Evolutionary conservation across 2,113 vertebrate species (phyloP), one percentile per base, ranked within the genome.

Genomic region (Leptobrachium ailaonicum): DNA sequence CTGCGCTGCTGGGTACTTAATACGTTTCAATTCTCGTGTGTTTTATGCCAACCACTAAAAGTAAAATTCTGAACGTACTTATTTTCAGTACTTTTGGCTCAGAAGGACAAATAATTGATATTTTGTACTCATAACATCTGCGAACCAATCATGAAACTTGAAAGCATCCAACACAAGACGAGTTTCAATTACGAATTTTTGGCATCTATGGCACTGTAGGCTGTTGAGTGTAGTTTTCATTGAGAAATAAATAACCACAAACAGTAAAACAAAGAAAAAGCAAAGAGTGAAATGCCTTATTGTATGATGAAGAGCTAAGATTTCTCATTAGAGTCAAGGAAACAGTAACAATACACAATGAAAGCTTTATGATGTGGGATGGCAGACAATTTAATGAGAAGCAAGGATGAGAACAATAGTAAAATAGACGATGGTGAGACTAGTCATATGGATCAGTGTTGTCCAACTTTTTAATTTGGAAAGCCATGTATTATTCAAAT

Each of bases 111-210:
- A 41, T 41, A 77, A n/a, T 58, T 42, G 40, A 77, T 67, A 44
- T n/a, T 14, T 9, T 60, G 41, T 8, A 62, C 43, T 13, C n/a
- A 40, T 58, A 44, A 56, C 75, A 77, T 70, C 66, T 77, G 75
- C 44, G 53, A 64, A 69, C 41, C 56, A 70, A 42, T n/a, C 68
- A 69, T 41, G 42, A 53, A 10, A 42, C 54, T 77, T 45, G 50
- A 77, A 70, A 58, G 14, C 67, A 66, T 60, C 53, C 67, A 54
- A 77, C 56, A 58, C 68, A 77, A 77, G 20, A 77, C 32, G 64
- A 75, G 44, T 75, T 62, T 66, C 45, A 75, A 75, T 69, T 77
- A 77, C 68, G 67, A 44, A 6, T 69, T 2, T 32, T 14, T 70
- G 66, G 75, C 75, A 70, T 41, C 10, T 60, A 12, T 60, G 56